These are phyloP conservation scores for Euwallacea fornicatus DNA, from an alignment of 1,140 invertebrate species.

Conservation along the genomic window DNA sequence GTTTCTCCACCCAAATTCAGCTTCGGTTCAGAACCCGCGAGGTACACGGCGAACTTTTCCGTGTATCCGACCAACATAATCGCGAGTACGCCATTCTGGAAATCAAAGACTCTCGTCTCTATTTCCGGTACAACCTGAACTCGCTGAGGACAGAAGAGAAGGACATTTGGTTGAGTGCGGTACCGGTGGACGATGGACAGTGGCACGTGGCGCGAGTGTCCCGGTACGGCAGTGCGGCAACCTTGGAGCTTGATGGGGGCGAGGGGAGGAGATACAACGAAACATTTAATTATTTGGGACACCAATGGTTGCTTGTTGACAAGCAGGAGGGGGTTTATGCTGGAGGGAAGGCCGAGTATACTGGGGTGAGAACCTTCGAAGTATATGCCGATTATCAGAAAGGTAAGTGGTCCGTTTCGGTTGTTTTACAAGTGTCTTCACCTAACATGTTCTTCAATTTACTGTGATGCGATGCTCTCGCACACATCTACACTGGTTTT, in stretches of 20 bases:
- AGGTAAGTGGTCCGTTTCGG: conserved; percentile 57
- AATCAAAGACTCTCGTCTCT: conserved; percentile 85
- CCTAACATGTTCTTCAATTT: no score
- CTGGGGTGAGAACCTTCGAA: conserved; percentile 87
- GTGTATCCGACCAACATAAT: conserved; percentile 92
- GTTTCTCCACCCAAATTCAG: conserved; percentile 90
- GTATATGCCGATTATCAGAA: conserved; percentile 95
- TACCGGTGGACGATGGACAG: conserved; percentile 92
- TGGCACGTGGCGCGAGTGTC: conserved; percentile 93
- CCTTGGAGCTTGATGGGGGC: conserved; percentile 89
- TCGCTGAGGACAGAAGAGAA: conserved; percentile 85
- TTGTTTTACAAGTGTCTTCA: no score
- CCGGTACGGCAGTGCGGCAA: conserved; percentile 92
- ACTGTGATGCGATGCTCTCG: no score
- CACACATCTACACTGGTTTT: no score
- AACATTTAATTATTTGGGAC: conserved; percentile 86
- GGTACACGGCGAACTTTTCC: conserved; percentile 86
- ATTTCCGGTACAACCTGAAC: conserved; percentile 92
- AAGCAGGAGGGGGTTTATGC: conserved; percentile 94
- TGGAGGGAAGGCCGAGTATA: conserved; percentile 93
- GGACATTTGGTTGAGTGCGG: conserved; percentile 86
- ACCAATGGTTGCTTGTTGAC: conserved; percentile 89
- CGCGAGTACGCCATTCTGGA: conserved; percentile 93
- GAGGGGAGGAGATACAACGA: conserved; percentile 94
- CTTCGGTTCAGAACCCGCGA: conserved; percentile 91